A percentile compares a stretch with the other conserved stretches of the same genome.
Conservation (phyloP, 1,140 invertebrate genomes). For the Drosophila tropicalis region DNA sequence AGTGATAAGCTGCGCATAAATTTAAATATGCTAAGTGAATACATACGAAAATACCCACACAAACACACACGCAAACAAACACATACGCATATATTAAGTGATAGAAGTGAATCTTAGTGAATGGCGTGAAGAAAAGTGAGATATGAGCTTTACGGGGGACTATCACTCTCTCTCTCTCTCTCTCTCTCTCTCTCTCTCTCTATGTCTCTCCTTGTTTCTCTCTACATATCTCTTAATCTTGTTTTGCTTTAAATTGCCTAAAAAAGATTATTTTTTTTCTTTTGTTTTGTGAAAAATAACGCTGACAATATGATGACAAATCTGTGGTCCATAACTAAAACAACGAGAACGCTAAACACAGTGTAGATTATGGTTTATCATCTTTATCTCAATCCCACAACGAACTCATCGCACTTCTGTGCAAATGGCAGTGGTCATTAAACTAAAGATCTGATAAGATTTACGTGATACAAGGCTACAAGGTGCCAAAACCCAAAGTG, state of each 20-base stretch:
- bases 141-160: background rate
- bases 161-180: background rate
- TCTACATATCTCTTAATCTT: too few species aligned
- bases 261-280: background rate
- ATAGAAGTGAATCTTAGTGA: slow-evolving; percentile 53
- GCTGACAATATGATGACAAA: background rate
- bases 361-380: background rate
- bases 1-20: slow-evolving; percentile 77
- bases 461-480: background rate
- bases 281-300: background rate
- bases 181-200: slow-evolving; percentile 31
- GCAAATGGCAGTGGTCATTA: background rate
- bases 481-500: background rate
- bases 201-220: background rate
- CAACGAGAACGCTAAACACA: background rate
- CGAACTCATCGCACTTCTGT: background rate
- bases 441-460: slow-evolving; percentile 6
- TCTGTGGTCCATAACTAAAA: slow-evolving; percentile 4
- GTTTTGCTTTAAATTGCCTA: slow-evolving; percentile 7
- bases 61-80: slow-evolving; percentile 16
- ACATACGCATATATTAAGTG: slow-evolving; percentile 54
- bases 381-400: background rate
- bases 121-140: slow-evolving; percentile 22
- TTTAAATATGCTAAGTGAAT: slow-evolving; percentile 78
- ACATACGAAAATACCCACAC: slow-evolving; percentile 44